Conservation (phyloP, 2,888 invertebrate species). For the Acronicta alni region DNA sequence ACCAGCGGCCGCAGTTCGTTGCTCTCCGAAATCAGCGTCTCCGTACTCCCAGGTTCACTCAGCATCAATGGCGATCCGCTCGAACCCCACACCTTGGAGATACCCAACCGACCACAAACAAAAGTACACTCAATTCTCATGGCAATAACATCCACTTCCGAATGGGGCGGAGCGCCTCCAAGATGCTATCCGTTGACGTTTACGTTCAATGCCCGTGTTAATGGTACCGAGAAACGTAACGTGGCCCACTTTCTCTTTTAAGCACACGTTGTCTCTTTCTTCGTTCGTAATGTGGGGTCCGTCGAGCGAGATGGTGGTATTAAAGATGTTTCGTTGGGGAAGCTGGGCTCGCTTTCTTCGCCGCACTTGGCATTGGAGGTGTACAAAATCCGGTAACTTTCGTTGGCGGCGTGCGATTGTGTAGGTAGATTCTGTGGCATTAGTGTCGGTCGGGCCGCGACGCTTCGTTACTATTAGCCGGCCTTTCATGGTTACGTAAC, state of each 20-base stretch:
- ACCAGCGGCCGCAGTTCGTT: constrained; percentile 82
- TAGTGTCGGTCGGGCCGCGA: constrained; percentile 62
- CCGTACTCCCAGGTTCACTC: constrained; percentile 51
- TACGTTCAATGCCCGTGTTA: constrained; percentile 87
- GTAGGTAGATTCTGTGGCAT: constrained; percentile 69
- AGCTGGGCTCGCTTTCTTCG: constrained; percentile 87
- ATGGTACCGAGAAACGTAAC: constrained; percentile 88
- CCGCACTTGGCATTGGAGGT: constrained; percentile 87
- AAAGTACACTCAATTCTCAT: constrained; percentile 58
- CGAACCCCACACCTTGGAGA: constrained; percentile 63
- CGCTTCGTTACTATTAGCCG: constrained; percentile 75
- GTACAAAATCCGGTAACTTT: constrained; percentile 88
- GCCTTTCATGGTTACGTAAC: constrained; percentile 76
- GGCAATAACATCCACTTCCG: constrained; percentile 59
- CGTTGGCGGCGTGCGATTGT: constrained; percentile 78
- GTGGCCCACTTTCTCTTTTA: constrained; percentile 90
- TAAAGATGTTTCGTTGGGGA: constrained; percentile 71
- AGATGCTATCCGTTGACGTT: constrained; percentile 81
- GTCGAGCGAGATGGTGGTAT: constrained; percentile 78
- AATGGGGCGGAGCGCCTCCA: constrained; percentile 53
- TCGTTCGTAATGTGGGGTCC: constrained; percentile 60
- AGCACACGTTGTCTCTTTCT: constrained; percentile 82
- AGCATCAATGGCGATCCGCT: constrained; percentile 68
- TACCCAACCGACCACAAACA: constrained; percentile 40
- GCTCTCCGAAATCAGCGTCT: constrained; percentile 86